Evolutionary conservation across 2,797 vertebrate genomes (phyloP).

Genomic region (Australoheros facetus): DNA sequence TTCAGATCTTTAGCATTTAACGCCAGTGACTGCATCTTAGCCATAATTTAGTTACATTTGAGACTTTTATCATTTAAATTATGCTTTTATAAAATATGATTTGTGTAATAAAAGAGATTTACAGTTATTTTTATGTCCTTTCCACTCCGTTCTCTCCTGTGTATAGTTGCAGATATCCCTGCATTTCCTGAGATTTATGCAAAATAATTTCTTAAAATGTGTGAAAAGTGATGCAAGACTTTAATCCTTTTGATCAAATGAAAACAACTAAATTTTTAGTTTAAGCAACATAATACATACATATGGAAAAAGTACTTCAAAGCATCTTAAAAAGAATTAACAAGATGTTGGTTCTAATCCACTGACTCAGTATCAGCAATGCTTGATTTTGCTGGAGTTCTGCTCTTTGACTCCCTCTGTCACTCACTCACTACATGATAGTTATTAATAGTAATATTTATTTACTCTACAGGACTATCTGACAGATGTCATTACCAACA

Average conservation of each 20-base stretch:
- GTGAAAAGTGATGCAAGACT: background rate
- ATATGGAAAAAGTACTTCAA: background rate
- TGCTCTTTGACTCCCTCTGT: slow-evolving; percentile 10
- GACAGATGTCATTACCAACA: slow-evolving; percentile 96
- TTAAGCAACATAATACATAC: background rate
- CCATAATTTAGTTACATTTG: too few relatives aligned
- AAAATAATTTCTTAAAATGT: background rate
- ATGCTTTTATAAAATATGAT: background rate
- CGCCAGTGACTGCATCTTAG: background rate
- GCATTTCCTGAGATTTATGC: background rate
- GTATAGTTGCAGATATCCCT: background rate
- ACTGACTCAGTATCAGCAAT: background rate
- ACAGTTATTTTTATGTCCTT: background rate
- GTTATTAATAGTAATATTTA: slow-evolving; percentile 11
- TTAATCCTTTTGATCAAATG: background rate
- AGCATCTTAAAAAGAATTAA: background rate
- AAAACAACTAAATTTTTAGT: background rate
- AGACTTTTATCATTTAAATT: background rate
- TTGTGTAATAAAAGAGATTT: background rate
- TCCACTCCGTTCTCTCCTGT: too few relatives aligned
- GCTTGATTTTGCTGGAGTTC: background rate
- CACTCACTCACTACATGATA: slow-evolving; percentile 17
- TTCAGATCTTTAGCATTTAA: background rate
- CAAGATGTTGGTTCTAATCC: background rate
- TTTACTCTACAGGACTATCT: slow-evolving; percentile 89